A percentile compares a stretch with the other conserved stretches of the same genome.
Conservation (phyloP, 2,797 vertebrate species). For the Passerculus sandwichensis region DNA sequence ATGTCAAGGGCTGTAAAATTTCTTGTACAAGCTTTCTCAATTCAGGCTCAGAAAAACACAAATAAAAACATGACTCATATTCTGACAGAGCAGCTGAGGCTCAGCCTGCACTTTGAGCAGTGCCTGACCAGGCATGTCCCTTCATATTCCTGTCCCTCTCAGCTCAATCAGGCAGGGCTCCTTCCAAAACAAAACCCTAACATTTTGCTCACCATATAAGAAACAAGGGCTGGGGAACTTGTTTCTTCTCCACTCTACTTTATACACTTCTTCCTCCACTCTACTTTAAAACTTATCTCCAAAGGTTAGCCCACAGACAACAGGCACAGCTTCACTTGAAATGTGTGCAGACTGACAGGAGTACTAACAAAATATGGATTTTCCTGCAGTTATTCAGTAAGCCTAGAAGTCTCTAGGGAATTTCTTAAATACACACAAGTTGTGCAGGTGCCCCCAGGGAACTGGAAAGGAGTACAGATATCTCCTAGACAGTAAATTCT, state of each 20-base stretch:
- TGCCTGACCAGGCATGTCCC: not conserved
- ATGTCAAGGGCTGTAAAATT: not conserved
- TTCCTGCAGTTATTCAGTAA: not conserved
- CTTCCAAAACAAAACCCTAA: not conserved
- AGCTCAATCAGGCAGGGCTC: not conserved
- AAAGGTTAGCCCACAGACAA: not conserved
- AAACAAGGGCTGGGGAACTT: not conserved
- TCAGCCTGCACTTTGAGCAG: not conserved
- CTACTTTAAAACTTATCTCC: not conserved
- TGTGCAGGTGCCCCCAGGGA: not conserved
- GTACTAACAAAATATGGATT: not conserved
- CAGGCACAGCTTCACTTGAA: not conserved
- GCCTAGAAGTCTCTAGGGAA: not conserved
- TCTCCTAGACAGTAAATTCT: not conserved
- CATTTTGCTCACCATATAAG: not conserved
- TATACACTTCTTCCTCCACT: not conserved
- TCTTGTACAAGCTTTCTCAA: constrained; percentile 6
- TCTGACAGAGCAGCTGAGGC: not conserved
- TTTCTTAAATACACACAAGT: not conserved
- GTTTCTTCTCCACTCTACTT: not conserved
- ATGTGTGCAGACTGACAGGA: fast-evolving
- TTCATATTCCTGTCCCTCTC: not conserved
- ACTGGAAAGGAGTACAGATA: not conserved
- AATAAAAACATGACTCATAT: not conserved
- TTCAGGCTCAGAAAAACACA: constrained; percentile 12